These are phyloP conservation scores for Poecilia picta DNA, from an alignment of 2,797 vertebrate species.

Conservation along the genomic window DNA sequence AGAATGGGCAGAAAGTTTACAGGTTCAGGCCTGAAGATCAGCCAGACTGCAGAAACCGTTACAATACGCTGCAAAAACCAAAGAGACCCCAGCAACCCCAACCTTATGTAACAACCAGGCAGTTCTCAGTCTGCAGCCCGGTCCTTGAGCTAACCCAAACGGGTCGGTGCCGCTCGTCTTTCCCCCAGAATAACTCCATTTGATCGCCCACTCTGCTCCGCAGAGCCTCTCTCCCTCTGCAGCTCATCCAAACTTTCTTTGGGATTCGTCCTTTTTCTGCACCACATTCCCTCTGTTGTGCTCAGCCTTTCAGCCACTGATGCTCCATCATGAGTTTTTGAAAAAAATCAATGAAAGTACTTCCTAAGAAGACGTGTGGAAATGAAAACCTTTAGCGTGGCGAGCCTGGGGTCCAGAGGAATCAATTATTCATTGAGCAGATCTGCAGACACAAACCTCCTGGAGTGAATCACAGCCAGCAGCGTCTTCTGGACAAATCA, in stretches of 20 bases:
- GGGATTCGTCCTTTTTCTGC: constrained; percentile 21
- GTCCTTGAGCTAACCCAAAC: constrained; percentile 38
- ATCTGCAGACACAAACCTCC: constrained; percentile 54
- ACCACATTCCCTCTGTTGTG: neutral
- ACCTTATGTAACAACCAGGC: neutral
- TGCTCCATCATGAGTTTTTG: constrained; percentile 24
- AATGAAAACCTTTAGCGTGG: constrained; percentile 64
- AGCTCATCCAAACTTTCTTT: constrained; percentile 10
- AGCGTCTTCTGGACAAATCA: constrained; percentile 25
- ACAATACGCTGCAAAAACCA: neutral
- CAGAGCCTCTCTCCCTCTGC: constrained; percentile 20
- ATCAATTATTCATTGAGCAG: constrained; percentile 76
- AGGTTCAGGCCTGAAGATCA: constrained; percentile 22
- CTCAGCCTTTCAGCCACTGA: constrained; percentile 45
- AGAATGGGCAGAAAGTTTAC: constrained; percentile 39
- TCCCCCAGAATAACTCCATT: constrained; percentile 47
- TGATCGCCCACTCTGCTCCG: constrained; percentile 42
- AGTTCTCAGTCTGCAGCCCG: neutral
- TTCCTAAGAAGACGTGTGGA: constrained; percentile 54
- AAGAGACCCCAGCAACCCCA: neutral
- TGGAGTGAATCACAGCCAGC: constrained; percentile 28
- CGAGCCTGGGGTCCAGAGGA: constrained; percentile 48
- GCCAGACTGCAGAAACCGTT: constrained; percentile 1
- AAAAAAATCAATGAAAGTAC: constrained; percentile 59
- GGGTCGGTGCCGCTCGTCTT: constrained; percentile 48